A percentile compares a stretch with the other conserved stretches of the same genome.
These are phyloP conservation scores for Drosophila nasuta DNA, from an alignment of 1,140 invertebrate genomes.

Conservation along the genomic window DNA sequence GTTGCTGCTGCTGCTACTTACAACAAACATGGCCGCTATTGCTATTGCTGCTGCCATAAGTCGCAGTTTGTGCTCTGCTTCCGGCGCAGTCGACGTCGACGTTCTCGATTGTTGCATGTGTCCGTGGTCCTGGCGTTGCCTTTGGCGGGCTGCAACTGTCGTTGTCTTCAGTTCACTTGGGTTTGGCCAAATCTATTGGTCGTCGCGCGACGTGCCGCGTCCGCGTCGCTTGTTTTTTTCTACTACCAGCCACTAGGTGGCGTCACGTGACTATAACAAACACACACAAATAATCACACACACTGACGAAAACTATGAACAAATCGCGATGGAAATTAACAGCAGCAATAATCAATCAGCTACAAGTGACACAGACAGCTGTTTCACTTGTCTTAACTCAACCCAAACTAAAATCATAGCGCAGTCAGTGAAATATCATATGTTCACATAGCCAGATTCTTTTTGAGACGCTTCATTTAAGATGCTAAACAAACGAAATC, in stretches of 20 bases:
- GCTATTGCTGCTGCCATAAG: conserved; percentile 60
- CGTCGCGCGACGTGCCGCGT: conserved; percentile 66
- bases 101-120: conserved; percentile 75
- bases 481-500: not conserved
- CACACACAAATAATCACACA: conserved; percentile 8
- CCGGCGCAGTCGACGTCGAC: conserved; percentile 38
- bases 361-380: not conserved
- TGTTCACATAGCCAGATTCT: not conserved
- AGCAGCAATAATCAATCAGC: not conserved
- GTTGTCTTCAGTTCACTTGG: conserved; percentile 78
- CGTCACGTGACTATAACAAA: conserved; percentile 37
- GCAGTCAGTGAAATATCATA: not conserved
- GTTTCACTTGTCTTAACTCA: no score
- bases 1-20: conserved; percentile 64
- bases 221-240: conserved; percentile 38
- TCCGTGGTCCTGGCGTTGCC: conserved; percentile 56
- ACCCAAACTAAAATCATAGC: no score
- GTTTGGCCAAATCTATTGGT: conserved; percentile 81
- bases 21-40: conserved; percentile 67
- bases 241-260: conserved; percentile 55
- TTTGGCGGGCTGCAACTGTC: conserved; percentile 74
- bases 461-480: not conserved
- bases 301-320: not conserved
- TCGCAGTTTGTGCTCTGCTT: conserved; percentile 59
- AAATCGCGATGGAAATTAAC: conserved; percentile 8